phyloP scores from a whole-genome alignment of 2,113 vertebrate genomes.

The Nematolebias whitei region DNA sequence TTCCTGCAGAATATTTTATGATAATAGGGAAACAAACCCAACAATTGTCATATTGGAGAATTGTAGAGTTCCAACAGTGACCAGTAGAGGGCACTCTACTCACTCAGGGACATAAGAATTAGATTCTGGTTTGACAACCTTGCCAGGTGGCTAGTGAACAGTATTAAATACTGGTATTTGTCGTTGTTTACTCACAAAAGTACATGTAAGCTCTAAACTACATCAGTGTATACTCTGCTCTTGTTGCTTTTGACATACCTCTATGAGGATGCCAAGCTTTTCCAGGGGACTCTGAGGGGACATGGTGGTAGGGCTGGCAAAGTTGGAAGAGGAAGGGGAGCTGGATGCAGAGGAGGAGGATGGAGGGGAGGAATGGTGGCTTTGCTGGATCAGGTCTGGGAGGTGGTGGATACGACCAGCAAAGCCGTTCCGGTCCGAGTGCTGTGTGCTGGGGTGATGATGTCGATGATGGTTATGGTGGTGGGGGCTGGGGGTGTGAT shows the following conservation, averaged over 20 bases:
- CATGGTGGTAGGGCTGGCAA: slow-evolving; percentile 93
- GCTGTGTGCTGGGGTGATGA: slow-evolving; percentile 68
- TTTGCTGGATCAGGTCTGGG: slow-evolving; percentile 99
- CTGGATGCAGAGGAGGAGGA: slow-evolving; percentile 80
- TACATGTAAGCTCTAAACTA: neutral
- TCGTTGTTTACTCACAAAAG: neutral
- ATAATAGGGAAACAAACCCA: neutral
- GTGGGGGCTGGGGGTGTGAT: slow-evolving; percentile 68
- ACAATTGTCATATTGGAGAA: neutral
- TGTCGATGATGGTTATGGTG: slow-evolving; percentile 62
- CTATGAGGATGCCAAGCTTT: slow-evolving; percentile 89
- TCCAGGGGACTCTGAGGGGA: slow-evolving; percentile 98
- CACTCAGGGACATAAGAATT: neutral
- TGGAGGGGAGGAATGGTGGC: slow-evolving; percentile 94
- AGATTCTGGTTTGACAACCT: neutral
- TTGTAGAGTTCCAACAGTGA: neutral
- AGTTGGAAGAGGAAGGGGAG: slow-evolving; percentile 96
- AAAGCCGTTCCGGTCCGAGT: slow-evolving; percentile 96
- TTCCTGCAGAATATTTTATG: neutral
- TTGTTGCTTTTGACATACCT: slow-evolving; percentile 86
- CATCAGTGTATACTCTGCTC: neutral
- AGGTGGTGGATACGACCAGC: slow-evolving; percentile 97
- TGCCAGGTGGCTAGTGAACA: neutral
- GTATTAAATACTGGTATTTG: neutral
- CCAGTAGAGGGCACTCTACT: slow-evolving; percentile 29